These are phyloP conservation scores for Calypte anna DNA, from an alignment of 2,113 vertebrate genomes.

Conservation along the genomic window DNA sequence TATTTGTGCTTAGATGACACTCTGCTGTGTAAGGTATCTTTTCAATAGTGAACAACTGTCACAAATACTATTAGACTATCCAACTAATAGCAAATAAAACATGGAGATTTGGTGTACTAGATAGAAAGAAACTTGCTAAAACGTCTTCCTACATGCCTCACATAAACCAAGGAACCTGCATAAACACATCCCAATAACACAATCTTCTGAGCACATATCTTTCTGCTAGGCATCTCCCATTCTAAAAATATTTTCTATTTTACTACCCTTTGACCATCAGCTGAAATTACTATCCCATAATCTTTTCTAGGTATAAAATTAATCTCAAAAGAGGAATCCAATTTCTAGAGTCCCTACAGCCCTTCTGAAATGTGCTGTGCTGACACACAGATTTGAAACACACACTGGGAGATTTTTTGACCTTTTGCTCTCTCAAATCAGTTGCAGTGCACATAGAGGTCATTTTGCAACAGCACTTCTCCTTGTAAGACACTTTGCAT, in stretches of 20 bases:
- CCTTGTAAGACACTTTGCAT: background rate
- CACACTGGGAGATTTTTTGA: background rate
- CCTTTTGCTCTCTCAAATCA: slow-evolving; percentile 16
- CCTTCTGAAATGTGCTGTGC: background rate
- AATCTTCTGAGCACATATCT: background rate
- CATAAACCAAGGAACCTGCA: background rate
- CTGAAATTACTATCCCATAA: background rate
- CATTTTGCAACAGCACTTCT: background rate
- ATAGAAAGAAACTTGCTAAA: background rate
- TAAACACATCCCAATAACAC: background rate
- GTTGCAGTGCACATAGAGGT: background rate
- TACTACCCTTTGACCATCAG: background rate
- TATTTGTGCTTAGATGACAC: background rate
- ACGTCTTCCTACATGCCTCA: background rate
- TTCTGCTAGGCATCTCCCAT: background rate
- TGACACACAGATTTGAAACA: background rate
- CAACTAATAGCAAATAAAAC: background rate
- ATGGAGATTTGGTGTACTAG: fast-evolving
- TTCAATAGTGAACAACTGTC: background rate
- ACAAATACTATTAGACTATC: background rate
- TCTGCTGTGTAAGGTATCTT: background rate
- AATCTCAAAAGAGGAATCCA: background rate
- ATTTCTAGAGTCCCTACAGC: background rate
- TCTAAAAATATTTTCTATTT: background rate
- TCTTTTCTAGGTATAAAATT: background rate